Conservation (phyloP, 2,113 vertebrate genomes). For the Tichodroma muraria region DNA sequence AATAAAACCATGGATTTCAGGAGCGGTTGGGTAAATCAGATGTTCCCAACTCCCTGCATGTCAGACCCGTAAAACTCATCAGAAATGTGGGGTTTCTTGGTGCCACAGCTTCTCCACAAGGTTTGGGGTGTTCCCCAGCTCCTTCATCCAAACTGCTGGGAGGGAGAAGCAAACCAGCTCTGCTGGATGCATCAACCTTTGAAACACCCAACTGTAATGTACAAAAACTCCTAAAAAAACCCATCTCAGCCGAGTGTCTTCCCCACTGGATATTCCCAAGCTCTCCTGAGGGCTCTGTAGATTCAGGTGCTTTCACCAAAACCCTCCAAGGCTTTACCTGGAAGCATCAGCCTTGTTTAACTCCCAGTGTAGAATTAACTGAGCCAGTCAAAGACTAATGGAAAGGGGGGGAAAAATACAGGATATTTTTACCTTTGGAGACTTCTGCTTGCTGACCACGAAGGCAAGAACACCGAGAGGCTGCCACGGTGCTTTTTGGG, state of each 20-base stretch:
- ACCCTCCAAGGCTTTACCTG: not conserved
- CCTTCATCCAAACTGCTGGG: not conserved
- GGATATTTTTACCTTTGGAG: constrained; percentile 30
- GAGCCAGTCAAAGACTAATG: not conserved
- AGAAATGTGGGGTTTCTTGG: not conserved
- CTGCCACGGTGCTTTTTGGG: constrained; percentile 38
- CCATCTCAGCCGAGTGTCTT: not conserved
- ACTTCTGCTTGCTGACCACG: not conserved
- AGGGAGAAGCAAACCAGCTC: not conserved
- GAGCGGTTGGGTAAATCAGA: not conserved
- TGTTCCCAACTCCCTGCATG: not conserved
- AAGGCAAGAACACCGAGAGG: not conserved
- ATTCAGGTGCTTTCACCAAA: not conserved
- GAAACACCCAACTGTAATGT: not conserved
- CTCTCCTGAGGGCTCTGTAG: not conserved
- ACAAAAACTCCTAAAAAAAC: not conserved
- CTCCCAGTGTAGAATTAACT: not conserved
- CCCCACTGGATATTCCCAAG: not conserved
- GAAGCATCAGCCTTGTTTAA: not conserved
- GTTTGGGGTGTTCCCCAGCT: not conserved
- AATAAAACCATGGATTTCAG: not conserved
- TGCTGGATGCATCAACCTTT: not conserved
- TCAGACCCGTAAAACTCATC: rapidly evolving
- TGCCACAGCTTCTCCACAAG: not conserved
- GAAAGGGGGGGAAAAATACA: not conserved